Percentiles rank a stretch among this genome's conserved stretches.
These are phyloP conservation scores for Aricia artaxerxes DNA, from an alignment of 2,888 invertebrate species.

Conservation along the genomic window DNA sequence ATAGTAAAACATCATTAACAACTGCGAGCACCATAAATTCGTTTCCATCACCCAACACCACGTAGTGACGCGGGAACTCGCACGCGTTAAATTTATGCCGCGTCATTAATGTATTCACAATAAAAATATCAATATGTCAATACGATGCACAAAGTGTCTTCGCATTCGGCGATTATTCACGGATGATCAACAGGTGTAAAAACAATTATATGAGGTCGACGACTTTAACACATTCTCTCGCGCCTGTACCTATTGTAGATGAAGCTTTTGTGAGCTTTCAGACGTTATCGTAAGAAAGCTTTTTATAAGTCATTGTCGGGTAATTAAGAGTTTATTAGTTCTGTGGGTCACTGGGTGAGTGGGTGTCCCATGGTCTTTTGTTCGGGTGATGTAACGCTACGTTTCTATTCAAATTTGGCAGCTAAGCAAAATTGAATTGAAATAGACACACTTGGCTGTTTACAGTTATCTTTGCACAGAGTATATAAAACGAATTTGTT, in stretches of 20 bases:
- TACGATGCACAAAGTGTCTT: constrained; percentile 29
- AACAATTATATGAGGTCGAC: constrained; percentile 53
- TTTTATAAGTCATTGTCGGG: constrained; percentile 63
- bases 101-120: constrained; percentile 33
- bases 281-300: constrained; percentile 61
- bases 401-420: neutral
- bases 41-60: constrained; percentile 3
- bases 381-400: constrained; percentile 37
- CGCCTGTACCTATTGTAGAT: constrained; percentile 62
- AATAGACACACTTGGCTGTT: neutral
- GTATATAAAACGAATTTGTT: neutral
- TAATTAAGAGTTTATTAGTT: constrained; percentile 67
- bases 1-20: constrained; percentile 3
- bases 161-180: constrained; percentile 40
- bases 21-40: constrained; percentile 1
- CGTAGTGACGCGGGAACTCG: neutral
- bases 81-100: constrained; percentile 19
- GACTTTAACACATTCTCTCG: constrained; percentile 60
- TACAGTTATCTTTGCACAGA: neutral
- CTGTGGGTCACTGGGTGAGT: constrained; percentile 63
- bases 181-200: constrained; percentile 46
- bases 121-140: constrained; percentile 35
- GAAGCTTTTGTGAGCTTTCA: constrained; percentile 54
- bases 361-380: constrained; percentile 51
- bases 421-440: neutral